Conservation (phyloP, 2,797 vertebrate genomes). For the Gouania willdenowi region DNA sequence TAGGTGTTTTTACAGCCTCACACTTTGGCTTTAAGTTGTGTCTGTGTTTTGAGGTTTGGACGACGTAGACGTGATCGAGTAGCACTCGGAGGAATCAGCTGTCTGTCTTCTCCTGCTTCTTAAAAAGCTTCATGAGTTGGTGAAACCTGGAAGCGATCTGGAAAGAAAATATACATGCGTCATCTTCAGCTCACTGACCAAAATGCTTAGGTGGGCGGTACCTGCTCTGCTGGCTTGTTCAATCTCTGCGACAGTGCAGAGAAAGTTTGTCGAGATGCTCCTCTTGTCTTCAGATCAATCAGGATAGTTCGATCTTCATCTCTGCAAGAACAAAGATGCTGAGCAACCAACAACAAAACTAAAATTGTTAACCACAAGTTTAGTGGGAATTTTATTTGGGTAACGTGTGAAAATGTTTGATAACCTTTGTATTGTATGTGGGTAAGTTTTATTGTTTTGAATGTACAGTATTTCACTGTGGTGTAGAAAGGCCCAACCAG, state of each 20-base stretch:
- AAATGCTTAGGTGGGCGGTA: constrained; percentile 24
- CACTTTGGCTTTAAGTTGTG: no score
- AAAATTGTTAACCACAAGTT: no score
- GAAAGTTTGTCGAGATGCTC: constrained; percentile 88
- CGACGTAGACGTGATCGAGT: no score
- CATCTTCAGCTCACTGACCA: not conserved
- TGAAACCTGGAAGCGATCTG: constrained; percentile 90
- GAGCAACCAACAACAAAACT: no score
- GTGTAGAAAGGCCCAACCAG: no score
- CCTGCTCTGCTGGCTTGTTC: constrained; percentile 86
- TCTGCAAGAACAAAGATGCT: constrained; percentile 60
- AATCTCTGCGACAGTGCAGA: constrained; percentile 80
- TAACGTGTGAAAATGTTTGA: no score
- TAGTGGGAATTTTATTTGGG: no score
- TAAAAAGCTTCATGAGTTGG: constrained; percentile 93
- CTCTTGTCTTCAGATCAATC: constrained; percentile 84
- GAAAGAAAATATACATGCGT: not conserved
- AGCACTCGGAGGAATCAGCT: constrained; percentile 14
- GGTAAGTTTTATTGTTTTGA: no score
- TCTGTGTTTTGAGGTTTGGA: no score
- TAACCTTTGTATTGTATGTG: no score
- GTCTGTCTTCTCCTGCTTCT: constrained; percentile 87
- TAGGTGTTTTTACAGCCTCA: no score
- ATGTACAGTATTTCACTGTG: no score
- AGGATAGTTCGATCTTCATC: constrained; percentile 92